Conservation (phyloP, 2,888 invertebrate species). For the Stenolophus ochropezus region DNA sequence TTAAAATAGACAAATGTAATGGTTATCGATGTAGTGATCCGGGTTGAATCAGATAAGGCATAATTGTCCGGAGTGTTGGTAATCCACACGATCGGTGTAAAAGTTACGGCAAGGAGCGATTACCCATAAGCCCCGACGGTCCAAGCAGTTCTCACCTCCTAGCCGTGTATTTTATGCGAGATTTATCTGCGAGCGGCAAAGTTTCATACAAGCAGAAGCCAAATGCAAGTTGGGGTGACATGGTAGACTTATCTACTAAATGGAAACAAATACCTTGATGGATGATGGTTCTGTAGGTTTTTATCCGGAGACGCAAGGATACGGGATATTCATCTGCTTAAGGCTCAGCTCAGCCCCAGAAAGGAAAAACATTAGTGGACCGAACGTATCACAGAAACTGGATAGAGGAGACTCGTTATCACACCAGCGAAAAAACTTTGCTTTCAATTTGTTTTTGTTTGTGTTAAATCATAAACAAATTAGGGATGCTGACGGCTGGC, state of each 20-base stretch:
- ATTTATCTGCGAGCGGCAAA: constrained; percentile 58
- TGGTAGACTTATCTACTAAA: constrained; percentile 59
- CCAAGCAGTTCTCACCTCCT: constrained; percentile 32
- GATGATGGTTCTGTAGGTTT: constrained; percentile 54
- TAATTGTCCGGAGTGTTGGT: background rate
- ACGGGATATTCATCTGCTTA: constrained; percentile 54
- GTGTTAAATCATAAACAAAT: constrained; percentile 54
- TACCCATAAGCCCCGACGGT: constrained; percentile 42
- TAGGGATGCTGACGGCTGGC: constrained; percentile 9
- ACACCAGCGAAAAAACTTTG: constrained; percentile 44
- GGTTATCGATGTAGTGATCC: background rate
- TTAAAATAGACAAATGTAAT: no score
- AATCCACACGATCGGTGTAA: constrained; percentile 33
- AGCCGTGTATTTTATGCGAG: constrained; percentile 58
- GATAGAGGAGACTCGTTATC: constrained; percentile 20
- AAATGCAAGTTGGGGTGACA: constrained; percentile 59
- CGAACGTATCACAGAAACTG: background rate
- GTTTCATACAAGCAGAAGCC: constrained; percentile 51
- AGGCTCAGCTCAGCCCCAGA: background rate
- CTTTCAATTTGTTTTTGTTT: constrained; percentile 48
- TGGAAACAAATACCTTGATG: constrained; percentile 60
- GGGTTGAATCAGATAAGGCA: background rate
- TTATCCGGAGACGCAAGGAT: constrained; percentile 30
- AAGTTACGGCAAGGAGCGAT: constrained; percentile 47
- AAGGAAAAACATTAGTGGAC: constrained; percentile 57